phyloP scores from a whole-genome alignment of 2,113 vertebrate species.

The Gallinago jamesoni region DNA sequence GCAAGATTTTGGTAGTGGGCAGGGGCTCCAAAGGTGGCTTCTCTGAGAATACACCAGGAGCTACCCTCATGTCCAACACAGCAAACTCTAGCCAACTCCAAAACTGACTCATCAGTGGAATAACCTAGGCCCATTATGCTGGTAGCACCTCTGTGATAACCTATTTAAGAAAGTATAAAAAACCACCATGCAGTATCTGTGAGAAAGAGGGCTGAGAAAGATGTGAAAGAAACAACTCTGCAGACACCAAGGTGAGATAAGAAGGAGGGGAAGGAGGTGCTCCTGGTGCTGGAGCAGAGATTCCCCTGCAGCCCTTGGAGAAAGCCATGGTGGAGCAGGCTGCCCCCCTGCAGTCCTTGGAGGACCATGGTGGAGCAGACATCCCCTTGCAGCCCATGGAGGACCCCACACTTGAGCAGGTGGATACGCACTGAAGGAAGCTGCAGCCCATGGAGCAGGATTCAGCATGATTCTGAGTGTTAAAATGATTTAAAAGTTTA shows the following conservation, averaged over 20 bases:
- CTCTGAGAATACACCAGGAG: neutral
- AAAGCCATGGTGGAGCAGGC: neutral
- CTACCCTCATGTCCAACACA: neutral
- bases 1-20: neutral
- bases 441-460: neutral
- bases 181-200: no score
- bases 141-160: neutral
- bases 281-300: fast-evolving
- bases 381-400: neutral
- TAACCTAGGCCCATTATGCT: neutral
- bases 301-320: neutral
- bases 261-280: neutral
- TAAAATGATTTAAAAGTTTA: neutral
- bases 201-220: neutral
- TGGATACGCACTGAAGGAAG: neutral
- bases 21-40: neutral
- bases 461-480: neutral
- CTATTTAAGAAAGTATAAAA: neutral
- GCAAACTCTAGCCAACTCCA: neutral
- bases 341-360: neutral
- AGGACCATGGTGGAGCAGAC: neutral
- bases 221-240: neutral
- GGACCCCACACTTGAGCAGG: neutral
- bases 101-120: fast-evolving
- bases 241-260: neutral